Conservation (phyloP, 2,888 invertebrate genomes). For the Seira ritae region DNA sequence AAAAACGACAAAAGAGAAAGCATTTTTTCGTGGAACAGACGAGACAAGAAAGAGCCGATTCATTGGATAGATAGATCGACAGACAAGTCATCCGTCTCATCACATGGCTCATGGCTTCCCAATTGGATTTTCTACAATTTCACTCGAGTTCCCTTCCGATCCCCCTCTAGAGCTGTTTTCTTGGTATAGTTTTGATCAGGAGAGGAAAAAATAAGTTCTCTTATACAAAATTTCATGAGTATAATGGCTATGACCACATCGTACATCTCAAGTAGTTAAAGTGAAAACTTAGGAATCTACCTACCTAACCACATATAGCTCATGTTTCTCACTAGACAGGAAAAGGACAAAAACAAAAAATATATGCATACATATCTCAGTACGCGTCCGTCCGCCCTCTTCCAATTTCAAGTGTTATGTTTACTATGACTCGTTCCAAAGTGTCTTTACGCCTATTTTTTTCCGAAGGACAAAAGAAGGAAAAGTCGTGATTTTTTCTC, state of each 20-base stretch:
- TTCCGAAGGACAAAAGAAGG: constrained; percentile 14
- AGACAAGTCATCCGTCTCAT: constrained; percentile 63
- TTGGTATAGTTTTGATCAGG: constrained; percentile 1
- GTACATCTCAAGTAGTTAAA: background rate
- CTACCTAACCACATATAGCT: too few species aligned
- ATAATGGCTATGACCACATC: background rate
- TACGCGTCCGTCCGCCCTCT: background rate
- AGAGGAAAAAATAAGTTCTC: background rate
- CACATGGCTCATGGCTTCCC: constrained; percentile 66
- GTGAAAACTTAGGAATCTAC: too few species aligned
- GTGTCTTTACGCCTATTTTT: constrained; percentile 11
- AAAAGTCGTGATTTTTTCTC: constrained; percentile 29
- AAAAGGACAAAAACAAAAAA: constrained; percentile 31
- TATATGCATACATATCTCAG: background rate
- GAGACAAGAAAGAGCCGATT: constrained; percentile 42
- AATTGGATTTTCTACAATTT: constrained; percentile 69
- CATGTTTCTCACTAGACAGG: background rate
- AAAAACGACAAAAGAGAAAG: constrained; percentile 23
- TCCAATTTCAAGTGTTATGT: constrained; percentile 11
- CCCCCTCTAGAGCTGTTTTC: constrained; percentile 30
- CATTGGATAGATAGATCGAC: constrained; percentile 22
- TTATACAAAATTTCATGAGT: background rate
- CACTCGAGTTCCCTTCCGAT: constrained; percentile 44
- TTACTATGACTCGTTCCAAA: background rate
- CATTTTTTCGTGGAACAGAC: constrained; percentile 19